Base-by-base conservation (phyloP, 1,140 invertebrate species). In the Cyclargus thomasi region DNA sequence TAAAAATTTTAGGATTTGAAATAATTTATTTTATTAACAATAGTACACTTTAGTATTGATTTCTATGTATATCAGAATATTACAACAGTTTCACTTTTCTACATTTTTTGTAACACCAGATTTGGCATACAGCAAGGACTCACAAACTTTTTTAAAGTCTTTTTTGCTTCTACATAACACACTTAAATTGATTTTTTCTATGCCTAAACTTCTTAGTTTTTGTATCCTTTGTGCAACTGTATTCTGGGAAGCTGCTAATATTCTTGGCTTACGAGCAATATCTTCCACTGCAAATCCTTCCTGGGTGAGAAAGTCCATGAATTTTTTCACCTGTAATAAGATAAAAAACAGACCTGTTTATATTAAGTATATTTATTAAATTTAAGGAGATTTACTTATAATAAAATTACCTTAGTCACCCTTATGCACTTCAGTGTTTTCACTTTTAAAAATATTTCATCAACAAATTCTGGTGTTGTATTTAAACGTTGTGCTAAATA, bases 121-220 rank as follows among this genome's bases (percentile, higher is more conserved):
- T 55, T 18, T 55, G 7, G 53, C 18, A 20, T 17, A 59, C 20
- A 57, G 18, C 55, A n/a, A 18, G 22, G 81, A 79, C 68, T 87
- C 80, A 78, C 74, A 82, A 77, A 81, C 86, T 68, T 83, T 91
- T 77, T 83, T 67, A 70, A 89, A 91, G 66, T 82, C 80, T 69
- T 86, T 89, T 76, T 80, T 85, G 74, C 86, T 89, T 82, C 82
- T 86, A 72, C 84, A 90, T 10, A 91, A 76, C 47, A 85, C 72
- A 85, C 89, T 88, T 67, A 91, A 76, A 82, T 89, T 90, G n/a
- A 85, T 90, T 66, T 81, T 70, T 64, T 73, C 67, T 10, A 86
- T 53, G 23, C 84, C 85, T 65, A 87, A 71, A 57, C 73, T 69
- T 59, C 77, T 73, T 47, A 91, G 74, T 63, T 79, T 83, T 67